Evolutionary conservation across 2,113 vertebrate species (phyloP), one percentile per base, ranked within the genome.

Genomic region (Morphnarchus princeps): DNA sequence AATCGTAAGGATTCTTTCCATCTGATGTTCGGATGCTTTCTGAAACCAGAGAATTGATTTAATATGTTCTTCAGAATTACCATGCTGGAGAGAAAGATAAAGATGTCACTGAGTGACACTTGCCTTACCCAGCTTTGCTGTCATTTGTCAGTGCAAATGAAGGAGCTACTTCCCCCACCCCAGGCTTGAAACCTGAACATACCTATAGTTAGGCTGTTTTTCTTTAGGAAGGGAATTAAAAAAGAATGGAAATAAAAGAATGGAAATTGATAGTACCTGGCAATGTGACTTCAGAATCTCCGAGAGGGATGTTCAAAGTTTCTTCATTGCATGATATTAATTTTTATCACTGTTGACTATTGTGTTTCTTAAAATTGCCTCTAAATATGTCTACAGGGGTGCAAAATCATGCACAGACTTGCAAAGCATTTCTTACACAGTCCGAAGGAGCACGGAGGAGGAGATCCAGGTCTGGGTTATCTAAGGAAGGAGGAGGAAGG

Each of bases 81-180:
- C 18, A 5, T 50, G 5, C 18, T 57, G 11, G 14, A 87, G 29
- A 61, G 16, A 63, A 87, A 61, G 32, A 57, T 40, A 43, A 49
- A 74, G 66, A 36, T 62, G 32, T 62, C 15, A 31, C 26, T 47
- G 42, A 74, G 29, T 69, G 49, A 66, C 55, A 26, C 38, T 54
- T 62, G 8, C 24, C 32, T 84, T 81, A 36, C 17, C 38, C 1
- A 15, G 32, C 28, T 90, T 78, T 95, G 18, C 34, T 70, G 5
- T 81, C 7, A 72, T 71, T 72, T 69, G 4, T 50, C 67, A 58
- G 21, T 49, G 50, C 54, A 66, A 77, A 59, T 38, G 50, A 70
- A 5, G 3, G 55, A 74, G 7, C 8, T 42, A 13, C 11, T 74
- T 79, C 5, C 9, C 1, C 8, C 3, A 13, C 7, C 5, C 7